Evolutionary conservation across 2,888 invertebrate genomes (phyloP).

Genomic region (Tanaodytes sp.): DNA sequence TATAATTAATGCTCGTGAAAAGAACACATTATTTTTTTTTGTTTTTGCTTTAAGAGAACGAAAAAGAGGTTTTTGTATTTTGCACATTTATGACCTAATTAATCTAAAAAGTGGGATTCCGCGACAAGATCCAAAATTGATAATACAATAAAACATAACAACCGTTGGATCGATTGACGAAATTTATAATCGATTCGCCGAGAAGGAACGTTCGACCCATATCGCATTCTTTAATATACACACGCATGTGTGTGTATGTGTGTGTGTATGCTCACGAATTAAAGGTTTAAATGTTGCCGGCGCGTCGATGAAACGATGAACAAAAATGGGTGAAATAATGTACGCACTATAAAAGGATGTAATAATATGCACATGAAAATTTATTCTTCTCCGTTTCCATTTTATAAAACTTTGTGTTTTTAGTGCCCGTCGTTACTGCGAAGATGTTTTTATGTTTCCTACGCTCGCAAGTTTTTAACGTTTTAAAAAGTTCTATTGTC

Average conservation of each 20-base stretch:
- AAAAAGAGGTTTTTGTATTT: background rate
- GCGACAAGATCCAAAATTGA: background rate
- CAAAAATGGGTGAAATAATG: too few species aligned
- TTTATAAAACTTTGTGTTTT: constrained; percentile 32
- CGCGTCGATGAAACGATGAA: too few species aligned
- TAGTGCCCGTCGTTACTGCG: constrained; percentile 11
- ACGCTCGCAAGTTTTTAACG: constrained; percentile 43
- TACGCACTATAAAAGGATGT: constrained; percentile 16
- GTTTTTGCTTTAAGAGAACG: background rate
- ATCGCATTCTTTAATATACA: background rate
- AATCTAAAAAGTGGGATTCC: background rate
- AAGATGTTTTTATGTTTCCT: constrained; percentile 25
- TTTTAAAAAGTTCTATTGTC: constrained; percentile 44
- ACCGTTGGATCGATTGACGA: background rate
- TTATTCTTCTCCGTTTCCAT: constrained; percentile 27
- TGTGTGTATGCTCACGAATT: too few species aligned
- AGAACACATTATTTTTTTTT: background rate
- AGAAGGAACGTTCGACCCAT: background rate
- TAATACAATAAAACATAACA: background rate
- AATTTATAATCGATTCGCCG: background rate
- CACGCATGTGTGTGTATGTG: too few species aligned
- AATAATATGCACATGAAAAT: constrained; percentile 31
- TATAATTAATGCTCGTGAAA: background rate
- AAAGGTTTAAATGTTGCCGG: background rate
- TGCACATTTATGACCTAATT: background rate